phyloP scores from a whole-genome alignment of 2,797 vertebrate species.

The Oreonectes daqikongensis region DNA sequence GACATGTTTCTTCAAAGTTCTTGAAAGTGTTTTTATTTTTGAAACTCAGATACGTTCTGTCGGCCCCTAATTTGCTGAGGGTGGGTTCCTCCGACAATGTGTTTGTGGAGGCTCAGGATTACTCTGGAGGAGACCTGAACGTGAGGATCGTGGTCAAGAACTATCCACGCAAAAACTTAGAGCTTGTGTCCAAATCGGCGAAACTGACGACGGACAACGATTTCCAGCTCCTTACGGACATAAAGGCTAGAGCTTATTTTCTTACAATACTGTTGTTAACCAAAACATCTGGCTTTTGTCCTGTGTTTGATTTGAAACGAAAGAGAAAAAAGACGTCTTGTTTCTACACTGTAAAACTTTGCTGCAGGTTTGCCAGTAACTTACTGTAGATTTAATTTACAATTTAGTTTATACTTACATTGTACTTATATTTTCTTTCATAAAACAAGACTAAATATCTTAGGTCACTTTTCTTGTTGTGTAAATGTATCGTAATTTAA shows the following conservation, averaged over 20 bases:
- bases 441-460: too few relatives aligned
- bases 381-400: too few relatives aligned
- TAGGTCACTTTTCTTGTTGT: too few relatives aligned
- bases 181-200: conserved; percentile 22
- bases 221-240: conserved; percentile 43
- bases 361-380: too few relatives aligned
- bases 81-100: conserved; percentile 56
- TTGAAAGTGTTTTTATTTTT: background rate
- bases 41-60: conserved; percentile 45
- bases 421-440: too few relatives aligned
- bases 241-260: conserved; percentile 37
- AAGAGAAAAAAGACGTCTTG: too few relatives aligned
- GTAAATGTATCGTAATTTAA: too few relatives aligned
- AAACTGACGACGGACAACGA: conserved; percentile 17
- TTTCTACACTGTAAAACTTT: too few relatives aligned
- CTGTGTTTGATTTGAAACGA: too few relatives aligned
- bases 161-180: conserved; percentile 39
- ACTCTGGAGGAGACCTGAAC: conserved; percentile 18
- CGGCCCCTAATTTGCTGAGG: conserved; percentile 58
- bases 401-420: too few relatives aligned
- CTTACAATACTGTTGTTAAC: background rate
- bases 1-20: background rate
- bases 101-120: conserved; percentile 59
- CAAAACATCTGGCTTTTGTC: too few relatives aligned
- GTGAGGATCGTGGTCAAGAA: conserved; percentile 54